A percentile compares a stretch with the other conserved stretches of the same genome.
Conservation (phyloP, 2,113 vertebrate genomes). For the Brachirus orientalis region DNA sequence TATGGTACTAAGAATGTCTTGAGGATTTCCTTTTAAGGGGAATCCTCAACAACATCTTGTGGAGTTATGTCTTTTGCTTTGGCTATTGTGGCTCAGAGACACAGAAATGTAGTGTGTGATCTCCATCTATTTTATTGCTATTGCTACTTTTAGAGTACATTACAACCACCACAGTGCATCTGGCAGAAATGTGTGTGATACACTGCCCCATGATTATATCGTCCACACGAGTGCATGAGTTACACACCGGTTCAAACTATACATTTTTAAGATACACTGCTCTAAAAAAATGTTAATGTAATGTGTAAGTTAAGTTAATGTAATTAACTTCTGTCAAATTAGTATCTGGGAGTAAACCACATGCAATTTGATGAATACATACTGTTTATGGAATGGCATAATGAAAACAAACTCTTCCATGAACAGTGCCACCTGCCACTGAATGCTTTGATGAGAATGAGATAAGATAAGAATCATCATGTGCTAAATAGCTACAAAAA, state of each 20-base stretch:
- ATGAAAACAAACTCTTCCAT: neutral
- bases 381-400: neutral
- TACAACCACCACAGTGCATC: conserved; percentile 15
- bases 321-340: neutral
- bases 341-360: neutral
- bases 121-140: conserved; percentile 20
- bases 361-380: neutral
- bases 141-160: conserved; percentile 18
- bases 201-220: too few species aligned
- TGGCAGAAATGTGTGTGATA: too few species aligned
- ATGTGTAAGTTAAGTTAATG: too few species aligned
- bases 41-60: too few species aligned
- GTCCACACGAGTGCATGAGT: too few species aligned
- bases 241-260: neutral
- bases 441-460: neutral
- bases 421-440: neutral
- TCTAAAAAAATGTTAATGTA: neutral
- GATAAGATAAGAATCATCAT: neutral
- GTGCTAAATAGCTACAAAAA: neutral
- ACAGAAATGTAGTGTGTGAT: neutral
- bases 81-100: too few species aligned
- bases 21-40: too few species aligned
- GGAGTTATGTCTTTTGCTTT: too few species aligned
- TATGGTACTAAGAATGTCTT: too few species aligned
- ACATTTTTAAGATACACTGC: neutral